Percentiles rank a stretch among this genome's conserved stretches.
These are phyloP conservation scores for Pollenia griseotomentosa DNA, from an alignment of 2,888 invertebrate genomes.

Conservation along the genomic window DNA sequence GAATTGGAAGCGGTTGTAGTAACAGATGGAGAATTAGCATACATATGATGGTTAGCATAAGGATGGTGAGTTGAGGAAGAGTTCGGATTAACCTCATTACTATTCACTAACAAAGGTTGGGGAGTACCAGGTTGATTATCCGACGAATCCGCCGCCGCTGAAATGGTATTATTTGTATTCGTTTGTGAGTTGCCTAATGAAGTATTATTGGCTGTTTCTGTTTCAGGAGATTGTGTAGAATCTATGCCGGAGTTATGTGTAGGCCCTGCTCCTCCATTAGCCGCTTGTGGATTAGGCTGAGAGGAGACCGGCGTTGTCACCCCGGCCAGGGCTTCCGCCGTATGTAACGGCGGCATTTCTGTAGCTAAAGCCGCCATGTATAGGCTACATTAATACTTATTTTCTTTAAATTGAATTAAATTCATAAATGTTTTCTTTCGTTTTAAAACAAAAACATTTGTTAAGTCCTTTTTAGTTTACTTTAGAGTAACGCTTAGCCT, in stretches of 20 bases:
- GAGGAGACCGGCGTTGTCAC: slow-evolving; percentile 47
- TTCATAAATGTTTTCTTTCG: not conserved
- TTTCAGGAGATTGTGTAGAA: slow-evolving; percentile 50
- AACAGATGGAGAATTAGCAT: slow-evolving; percentile 31
- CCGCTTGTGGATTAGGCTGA: slow-evolving; percentile 51
- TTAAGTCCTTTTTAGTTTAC: slow-evolving; percentile 5
- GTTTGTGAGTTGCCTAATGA: slow-evolving; percentile 59
- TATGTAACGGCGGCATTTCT: slow-evolving; percentile 83
- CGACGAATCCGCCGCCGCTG: slow-evolving; percentile 91
- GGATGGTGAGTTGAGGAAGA: slow-evolving; percentile 79
- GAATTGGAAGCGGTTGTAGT: slow-evolving; percentile 82
- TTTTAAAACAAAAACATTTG: not conserved
- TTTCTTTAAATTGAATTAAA: not conserved
- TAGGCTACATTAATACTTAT: slow-evolving; percentile 76
- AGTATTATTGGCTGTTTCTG: slow-evolving; percentile 38
- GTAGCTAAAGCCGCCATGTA: slow-evolving; percentile 80
- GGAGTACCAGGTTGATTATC: slow-evolving; percentile 86
- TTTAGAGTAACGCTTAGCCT: not conserved
- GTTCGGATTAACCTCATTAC: slow-evolving; percentile 56
- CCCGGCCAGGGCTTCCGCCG: slow-evolving; percentile 78
- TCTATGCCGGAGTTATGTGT: slow-evolving; percentile 38
- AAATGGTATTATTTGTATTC: slow-evolving; percentile 84
- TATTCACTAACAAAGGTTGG: slow-evolving; percentile 78
- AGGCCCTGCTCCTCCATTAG: slow-evolving; percentile 57
- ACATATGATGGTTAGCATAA: slow-evolving; percentile 51